These are phyloP conservation scores for Clanis bilineata DNA, from an alignment of 2,888 invertebrate genomes.

Conservation along the genomic window DNA sequence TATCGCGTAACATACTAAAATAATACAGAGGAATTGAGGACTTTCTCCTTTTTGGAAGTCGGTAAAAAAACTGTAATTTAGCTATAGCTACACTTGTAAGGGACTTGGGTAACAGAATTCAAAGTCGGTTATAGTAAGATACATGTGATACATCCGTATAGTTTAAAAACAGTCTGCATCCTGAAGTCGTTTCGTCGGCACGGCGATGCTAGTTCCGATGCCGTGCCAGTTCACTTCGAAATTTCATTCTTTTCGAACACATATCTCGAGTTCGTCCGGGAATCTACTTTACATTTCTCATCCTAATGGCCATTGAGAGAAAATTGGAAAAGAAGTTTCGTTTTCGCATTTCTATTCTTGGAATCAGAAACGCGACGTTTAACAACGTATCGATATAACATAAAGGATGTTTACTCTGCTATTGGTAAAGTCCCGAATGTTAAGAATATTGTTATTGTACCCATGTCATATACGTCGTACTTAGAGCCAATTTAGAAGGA, in stretches of 20 bases:
- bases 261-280: constrained; percentile 76
- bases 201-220: constrained; percentile 26
- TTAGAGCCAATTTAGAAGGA: not conserved
- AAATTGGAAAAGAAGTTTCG: constrained; percentile 80
- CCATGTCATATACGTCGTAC: not conserved
- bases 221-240: constrained; percentile 19
- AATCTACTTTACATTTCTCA: constrained; percentile 82
- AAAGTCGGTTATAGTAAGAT: constrained; percentile 15
- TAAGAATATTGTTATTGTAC: constrained; percentile 17
- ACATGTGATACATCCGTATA: constrained; percentile 48
- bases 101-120: not conserved
- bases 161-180: constrained; percentile 49
- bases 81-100: too few relatives aligned
- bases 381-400: constrained; percentile 37
- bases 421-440: not conserved
- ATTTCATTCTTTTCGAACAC: constrained; percentile 76
- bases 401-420: constrained; percentile 11
- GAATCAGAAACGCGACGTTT: constrained; percentile 48
- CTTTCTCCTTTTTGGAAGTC: too few relatives aligned
- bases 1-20: too few relatives aligned
- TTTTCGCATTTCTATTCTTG: constrained; percentile 62
- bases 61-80: too few relatives aligned
- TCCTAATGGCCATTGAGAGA: constrained; percentile 81
- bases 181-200: constrained; percentile 50
- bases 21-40: too few relatives aligned